phyloP scores from a whole-genome alignment of 2,113 vertebrate genomes.

The Bufo gargarizans region DNA sequence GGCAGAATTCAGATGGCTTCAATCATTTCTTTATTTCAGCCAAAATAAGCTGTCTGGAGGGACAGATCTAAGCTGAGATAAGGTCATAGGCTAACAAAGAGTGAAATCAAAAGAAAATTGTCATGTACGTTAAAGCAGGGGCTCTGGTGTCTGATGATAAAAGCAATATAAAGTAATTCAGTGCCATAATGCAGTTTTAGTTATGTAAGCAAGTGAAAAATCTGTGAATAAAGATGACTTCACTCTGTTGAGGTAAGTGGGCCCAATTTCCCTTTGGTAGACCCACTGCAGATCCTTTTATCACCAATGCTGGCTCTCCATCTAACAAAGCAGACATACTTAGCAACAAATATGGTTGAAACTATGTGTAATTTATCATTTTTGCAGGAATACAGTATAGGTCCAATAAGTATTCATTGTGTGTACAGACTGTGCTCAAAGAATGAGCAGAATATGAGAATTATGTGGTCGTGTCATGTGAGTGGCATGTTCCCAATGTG shows the following conservation, averaged over 20 bases:
- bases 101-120: conserved; percentile 25
- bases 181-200: not conserved
- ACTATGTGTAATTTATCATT: too few species aligned
- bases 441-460: too few species aligned
- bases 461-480: too few species aligned
- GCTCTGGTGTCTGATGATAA: conserved; percentile 34
- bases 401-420: too few species aligned
- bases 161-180: not conserved
- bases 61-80: conserved; percentile 17
- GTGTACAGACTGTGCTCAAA: too few species aligned
- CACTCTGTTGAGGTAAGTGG: conserved; percentile 8
- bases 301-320: too few species aligned
- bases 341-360: too few species aligned
- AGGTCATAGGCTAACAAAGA: conserved; percentile 37
- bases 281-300: not conserved
- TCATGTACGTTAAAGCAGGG: conserved; percentile 8
- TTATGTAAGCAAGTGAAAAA: not conserved
- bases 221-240: not conserved
- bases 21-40: conserved; percentile 30
- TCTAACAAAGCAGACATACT: too few species aligned
- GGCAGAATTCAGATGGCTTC: conserved; percentile 29
- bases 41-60: conserved; percentile 51
- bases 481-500: too few species aligned
- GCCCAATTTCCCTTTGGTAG: not conserved
- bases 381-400: too few species aligned